A percentile compares a stretch with the other conserved stretches of the same genome.
Conservation (phyloP, 2,797 vertebrate species). For the Rhincodon typus region DNA sequence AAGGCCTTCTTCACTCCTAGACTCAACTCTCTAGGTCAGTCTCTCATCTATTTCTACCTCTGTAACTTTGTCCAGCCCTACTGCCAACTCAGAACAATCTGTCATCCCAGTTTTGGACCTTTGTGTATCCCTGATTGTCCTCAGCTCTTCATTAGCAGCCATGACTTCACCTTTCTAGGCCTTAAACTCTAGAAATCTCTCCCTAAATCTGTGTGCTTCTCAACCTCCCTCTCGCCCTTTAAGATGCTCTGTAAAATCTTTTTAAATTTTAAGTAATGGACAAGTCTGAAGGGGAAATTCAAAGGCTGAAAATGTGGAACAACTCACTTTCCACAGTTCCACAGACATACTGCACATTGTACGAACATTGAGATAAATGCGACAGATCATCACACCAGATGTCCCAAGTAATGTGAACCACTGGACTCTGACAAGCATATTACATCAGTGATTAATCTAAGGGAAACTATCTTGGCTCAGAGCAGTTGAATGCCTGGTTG, state of each 20-base stretch:
- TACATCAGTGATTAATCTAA: not conserved
- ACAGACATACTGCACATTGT: not conserved
- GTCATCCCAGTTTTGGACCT: not conserved
- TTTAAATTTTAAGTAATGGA: not conserved
- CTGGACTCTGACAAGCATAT: not conserved
- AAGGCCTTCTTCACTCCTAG: not conserved
- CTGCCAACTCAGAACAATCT: not conserved
- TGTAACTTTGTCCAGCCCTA: not conserved
- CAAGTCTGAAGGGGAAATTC: not conserved
- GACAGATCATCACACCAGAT: constrained; percentile 1
- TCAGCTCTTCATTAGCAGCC: not conserved
- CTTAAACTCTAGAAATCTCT: not conserved
- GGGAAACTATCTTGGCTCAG: not conserved
- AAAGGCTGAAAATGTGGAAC: not conserved
- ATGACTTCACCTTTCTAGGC: not conserved
- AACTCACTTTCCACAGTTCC: not conserved
- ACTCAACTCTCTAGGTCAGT: not conserved
- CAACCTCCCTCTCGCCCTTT: not conserved
- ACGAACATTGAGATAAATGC: not conserved
- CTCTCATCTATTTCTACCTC: not conserved
- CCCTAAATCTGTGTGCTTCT: not conserved
- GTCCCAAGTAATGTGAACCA: not conserved
- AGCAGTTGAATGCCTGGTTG: not conserved
- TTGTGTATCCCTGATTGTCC: not conserved
- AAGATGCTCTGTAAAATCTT: not conserved